Percentiles rank a stretch among this genome's conserved stretches.
Conservation (phyloP, 2,113 vertebrate genomes). For the Zosterops lateralis region DNA sequence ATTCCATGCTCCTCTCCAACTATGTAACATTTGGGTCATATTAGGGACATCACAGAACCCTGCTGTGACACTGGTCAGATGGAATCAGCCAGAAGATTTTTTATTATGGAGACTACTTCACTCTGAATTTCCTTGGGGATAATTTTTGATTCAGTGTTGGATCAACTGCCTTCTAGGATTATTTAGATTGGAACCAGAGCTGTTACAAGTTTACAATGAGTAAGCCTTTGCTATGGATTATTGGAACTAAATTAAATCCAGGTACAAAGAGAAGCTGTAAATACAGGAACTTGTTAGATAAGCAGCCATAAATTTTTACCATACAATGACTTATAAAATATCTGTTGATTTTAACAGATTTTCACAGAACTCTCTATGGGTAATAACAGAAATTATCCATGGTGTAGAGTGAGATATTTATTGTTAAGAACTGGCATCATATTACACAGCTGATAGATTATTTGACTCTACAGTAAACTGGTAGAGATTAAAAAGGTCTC, state of each 20-base stretch:
- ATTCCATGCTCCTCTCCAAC: not conserved
- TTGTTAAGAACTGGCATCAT: not conserved
- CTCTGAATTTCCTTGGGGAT: conserved; percentile 51
- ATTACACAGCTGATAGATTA: not conserved
- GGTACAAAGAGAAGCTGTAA: conserved; percentile 35
- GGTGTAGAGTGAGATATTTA: not conserved
- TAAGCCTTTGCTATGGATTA: conserved; percentile 35
- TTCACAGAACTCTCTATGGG: not conserved
- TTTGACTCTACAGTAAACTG: not conserved
- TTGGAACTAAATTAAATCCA: conserved; percentile 44
- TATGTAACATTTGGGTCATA: conserved; percentile 8
- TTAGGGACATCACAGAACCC: conserved; percentile 37
- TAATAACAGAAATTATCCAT: not conserved
- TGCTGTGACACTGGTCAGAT: conserved; percentile 15
- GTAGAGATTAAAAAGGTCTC: not conserved
- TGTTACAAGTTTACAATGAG: not conserved
- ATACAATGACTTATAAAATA: not conserved
- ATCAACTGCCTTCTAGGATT: conserved; percentile 49
- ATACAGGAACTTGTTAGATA: conserved; percentile 14
- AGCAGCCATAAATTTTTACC: not conserved
- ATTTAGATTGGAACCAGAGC: conserved; percentile 65
- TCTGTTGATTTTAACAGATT: conserved; percentile 8
- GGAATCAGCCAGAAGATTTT: conserved; percentile 46
- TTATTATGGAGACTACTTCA: conserved; percentile 41
- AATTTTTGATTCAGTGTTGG: conserved; percentile 33